These are phyloP conservation scores for Laothoe populi DNA, from an alignment of 2,888 invertebrate species.

Conservation along the genomic window DNA sequence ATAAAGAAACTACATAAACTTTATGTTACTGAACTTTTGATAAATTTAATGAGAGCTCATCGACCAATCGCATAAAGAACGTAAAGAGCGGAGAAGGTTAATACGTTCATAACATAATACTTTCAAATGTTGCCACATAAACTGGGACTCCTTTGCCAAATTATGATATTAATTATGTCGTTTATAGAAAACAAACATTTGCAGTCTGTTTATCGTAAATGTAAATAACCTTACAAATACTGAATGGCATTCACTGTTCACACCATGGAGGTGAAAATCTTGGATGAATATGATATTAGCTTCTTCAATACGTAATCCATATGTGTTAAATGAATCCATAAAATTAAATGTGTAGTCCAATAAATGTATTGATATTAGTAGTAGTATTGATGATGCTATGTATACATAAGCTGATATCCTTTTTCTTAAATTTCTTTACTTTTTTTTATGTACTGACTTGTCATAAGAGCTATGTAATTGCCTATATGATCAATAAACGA, in stretches of 20 bases:
- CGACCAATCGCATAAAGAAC: slow-evolving; percentile 1
- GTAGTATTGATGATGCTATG: no score
- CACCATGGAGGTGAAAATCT: not conserved
- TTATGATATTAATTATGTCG: not conserved
- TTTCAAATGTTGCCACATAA: not conserved
- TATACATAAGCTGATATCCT: no score
- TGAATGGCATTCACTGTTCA: not conserved
- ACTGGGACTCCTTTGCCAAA: not conserved
- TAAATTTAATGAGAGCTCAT: not conserved
- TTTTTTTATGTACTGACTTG: no score
- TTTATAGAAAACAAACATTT: not conserved
- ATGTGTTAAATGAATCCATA: no score
- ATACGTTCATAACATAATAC: slow-evolving; percentile 12
- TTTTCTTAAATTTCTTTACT: no score
- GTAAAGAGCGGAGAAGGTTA: slow-evolving; percentile 10
- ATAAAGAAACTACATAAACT: slow-evolving; percentile 1
- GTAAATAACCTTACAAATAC: not conserved
- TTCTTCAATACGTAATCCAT: no score
- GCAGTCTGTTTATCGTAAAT: not conserved
- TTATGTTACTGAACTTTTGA: not conserved
- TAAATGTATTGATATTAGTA: no score
- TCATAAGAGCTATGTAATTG: no score
- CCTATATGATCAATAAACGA: no score
- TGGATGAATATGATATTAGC: not conserved
- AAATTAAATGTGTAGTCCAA: not conserved